A percentile compares a stretch with the other conserved stretches of the same genome.
These are phyloP conservation scores for Hormiphora californensis DNA, from an alignment of 37 sponge, comb jelly and placozoan genomes.

Conservation along the genomic window DNA sequence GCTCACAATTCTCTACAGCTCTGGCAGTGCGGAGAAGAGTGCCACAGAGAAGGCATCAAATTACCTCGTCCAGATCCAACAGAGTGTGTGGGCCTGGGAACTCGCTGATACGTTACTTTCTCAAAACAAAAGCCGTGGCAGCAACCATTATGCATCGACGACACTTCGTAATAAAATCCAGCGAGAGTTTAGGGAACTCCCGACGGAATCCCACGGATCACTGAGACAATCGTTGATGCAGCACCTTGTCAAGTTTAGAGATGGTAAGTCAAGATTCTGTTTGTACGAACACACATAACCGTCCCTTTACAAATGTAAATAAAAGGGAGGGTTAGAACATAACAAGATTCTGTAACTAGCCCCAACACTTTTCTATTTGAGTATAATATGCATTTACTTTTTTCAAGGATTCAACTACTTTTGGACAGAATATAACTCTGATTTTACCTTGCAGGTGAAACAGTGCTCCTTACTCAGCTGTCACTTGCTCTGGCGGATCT, in stretches of 20 bases:
- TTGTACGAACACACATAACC: too few relatives aligned
- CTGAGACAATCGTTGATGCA: slow-evolving; percentile 24
- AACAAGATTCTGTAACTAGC: too few relatives aligned
- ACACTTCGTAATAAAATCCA: slow-evolving; percentile 30
- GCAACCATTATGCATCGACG: slow-evolving; percentile 15
- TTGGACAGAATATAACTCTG: too few relatives aligned
- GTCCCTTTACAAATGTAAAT: too few relatives aligned
- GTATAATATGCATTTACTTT: too few relatives aligned
- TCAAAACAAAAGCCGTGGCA: slow-evolving; percentile 36
- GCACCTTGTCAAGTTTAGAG: background rate
- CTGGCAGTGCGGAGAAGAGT: background rate
- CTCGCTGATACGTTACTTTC: background rate
- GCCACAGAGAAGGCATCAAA: slow-evolving; percentile 9
- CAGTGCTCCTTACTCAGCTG: slow-evolving; percentile 58
- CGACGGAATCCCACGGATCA: background rate
- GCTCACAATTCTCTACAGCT: slow-evolving; percentile 14
- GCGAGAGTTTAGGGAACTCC: slow-evolving; percentile 29
- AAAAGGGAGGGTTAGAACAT: too few relatives aligned
- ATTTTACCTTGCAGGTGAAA: background rate
- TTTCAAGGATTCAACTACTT: too few relatives aligned
- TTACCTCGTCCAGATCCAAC: slow-evolving; percentile 6
- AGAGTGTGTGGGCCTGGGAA: slow-evolving; percentile 51
- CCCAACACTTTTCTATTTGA: too few relatives aligned
- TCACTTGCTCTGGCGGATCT: slow-evolving; percentile 83
- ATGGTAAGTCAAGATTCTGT: too few relatives aligned